Evolutionary conservation across 2,113 vertebrate genomes (phyloP).

Genomic region (Ia io): DNA sequence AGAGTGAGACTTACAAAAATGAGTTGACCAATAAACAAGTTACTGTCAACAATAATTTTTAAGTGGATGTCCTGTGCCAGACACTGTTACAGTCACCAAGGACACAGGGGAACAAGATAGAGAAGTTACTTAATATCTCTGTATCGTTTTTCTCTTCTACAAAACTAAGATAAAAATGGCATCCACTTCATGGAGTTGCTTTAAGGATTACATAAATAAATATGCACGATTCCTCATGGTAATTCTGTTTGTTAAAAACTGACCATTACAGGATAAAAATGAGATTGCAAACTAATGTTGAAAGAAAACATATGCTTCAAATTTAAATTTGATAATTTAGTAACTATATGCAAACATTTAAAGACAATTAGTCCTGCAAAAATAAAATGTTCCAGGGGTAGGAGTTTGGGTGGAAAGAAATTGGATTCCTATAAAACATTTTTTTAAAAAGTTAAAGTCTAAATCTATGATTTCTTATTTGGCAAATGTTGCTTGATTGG

Average conservation of each 20-base stretch:
- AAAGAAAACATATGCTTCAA: neutral
- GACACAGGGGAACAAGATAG: neutral
- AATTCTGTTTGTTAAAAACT: neutral
- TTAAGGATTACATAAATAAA: neutral
- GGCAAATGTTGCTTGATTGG: neutral
- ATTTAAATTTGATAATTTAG: neutral
- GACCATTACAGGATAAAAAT: neutral
- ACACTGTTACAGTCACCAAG: neutral
- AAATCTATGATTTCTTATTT: slow-evolving; percentile 13
- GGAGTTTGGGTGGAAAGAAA: neutral
- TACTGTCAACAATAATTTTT: neutral
- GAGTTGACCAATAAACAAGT: neutral
- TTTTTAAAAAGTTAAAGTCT: neutral
- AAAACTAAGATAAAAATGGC: neutral
- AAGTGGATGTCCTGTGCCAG: neutral
- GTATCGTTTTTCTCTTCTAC: neutral
- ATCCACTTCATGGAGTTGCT: neutral
- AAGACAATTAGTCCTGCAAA: neutral
- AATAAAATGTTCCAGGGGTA: neutral
- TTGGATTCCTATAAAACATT: neutral
- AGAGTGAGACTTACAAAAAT: neutral
- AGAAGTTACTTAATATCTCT: neutral
- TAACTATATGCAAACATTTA: neutral
- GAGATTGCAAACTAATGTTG: neutral
- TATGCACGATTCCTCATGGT: neutral